These are phyloP conservation scores for Desmodus rotundus DNA, from an alignment of 2,113 vertebrate species.

Conservation along the genomic window DNA sequence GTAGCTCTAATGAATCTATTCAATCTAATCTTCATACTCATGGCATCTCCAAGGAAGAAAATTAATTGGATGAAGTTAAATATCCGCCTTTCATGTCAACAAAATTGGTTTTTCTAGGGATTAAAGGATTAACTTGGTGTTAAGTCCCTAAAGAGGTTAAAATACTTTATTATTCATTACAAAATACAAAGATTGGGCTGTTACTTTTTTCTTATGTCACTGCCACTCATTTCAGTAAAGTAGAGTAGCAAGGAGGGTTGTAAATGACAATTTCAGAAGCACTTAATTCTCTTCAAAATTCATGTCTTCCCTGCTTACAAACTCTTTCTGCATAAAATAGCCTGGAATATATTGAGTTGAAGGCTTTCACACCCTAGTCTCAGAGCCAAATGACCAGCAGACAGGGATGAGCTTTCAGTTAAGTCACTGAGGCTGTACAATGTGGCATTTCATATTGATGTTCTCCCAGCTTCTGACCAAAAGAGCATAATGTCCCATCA, in stretches of 20 bases:
- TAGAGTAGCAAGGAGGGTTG: background rate
- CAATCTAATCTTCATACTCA: constrained; percentile 93
- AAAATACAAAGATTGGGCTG: constrained; percentile 87
- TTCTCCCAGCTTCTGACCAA: background rate
- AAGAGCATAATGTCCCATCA: background rate
- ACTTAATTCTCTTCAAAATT: constrained; percentile 22
- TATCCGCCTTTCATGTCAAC: constrained; percentile 86
- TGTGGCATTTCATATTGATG: background rate
- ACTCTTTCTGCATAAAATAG: background rate
- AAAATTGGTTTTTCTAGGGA: constrained; percentile 96
- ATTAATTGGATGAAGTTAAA: constrained; percentile 96
- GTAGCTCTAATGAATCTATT: constrained; percentile 91
- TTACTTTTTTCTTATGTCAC: constrained; percentile 79
- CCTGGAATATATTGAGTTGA: background rate
- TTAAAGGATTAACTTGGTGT: constrained; percentile 96
- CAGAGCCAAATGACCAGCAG: background rate
- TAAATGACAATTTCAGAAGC: constrained; percentile 14
- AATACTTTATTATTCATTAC: constrained; percentile 97
- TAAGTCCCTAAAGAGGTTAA: constrained; percentile 96
- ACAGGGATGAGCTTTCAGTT: background rate
- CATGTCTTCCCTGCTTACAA: background rate
- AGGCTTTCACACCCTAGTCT: background rate
- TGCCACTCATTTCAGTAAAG: constrained; percentile 71
- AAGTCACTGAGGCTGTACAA: background rate
- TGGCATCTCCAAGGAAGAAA: constrained; percentile 90